Base-by-base conservation (phyloP, 2,113 vertebrate species). In the Nematolebias whitei region DNA sequence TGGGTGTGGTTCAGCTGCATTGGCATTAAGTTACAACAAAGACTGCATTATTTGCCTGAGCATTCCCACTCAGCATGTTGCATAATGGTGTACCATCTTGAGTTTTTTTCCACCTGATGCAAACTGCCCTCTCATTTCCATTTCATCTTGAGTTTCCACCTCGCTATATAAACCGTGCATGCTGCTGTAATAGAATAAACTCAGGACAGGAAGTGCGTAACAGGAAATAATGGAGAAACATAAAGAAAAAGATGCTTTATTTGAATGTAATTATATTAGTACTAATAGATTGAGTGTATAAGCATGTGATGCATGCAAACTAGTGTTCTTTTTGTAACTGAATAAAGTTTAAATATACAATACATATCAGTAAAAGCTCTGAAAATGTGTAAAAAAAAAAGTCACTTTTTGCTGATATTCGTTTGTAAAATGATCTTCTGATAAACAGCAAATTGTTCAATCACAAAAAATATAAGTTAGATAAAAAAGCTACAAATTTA, bases 121-220 rank as follows among this genome's bases (percentile, higher is more conserved):
- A 80, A 87, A 85, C 48, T 67, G 62, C 63, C 19, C n/a, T 54
- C 70, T 88, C 43, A 85, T 89, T 89, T 90, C 67, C 84, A 83
- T 82, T 35, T 24, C 55, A 14, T 74, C 56, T 43, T 61, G 14
- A 63, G 41, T 64, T 73, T 56, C 68, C 81, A 63, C 51, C 65
- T 68, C 9, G 8, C 54, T 85, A 59, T 82, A 67, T 61, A 78
- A 78, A 87, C 75, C 65, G 22, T 51, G 12, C 4, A 32, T 40
- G 26, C 23, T 47, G 22, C 14, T 40, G 39, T 44, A 43, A 59
- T 54, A 38, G 49, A 66, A 53, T 43, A 55, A 53, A 50, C 23
- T 18, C 5, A 40, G 10, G n/a, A 65, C 35, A 19, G 32, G 24
- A 16, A 60, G 35, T 2, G 6, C 49, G 23, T 45, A 45, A 16